A percentile compares a stretch with the other conserved stretches of the same genome.
phyloP scores from a whole-genome alignment of 2,113 vertebrate species.

The Rhipidura dahli region DNA sequence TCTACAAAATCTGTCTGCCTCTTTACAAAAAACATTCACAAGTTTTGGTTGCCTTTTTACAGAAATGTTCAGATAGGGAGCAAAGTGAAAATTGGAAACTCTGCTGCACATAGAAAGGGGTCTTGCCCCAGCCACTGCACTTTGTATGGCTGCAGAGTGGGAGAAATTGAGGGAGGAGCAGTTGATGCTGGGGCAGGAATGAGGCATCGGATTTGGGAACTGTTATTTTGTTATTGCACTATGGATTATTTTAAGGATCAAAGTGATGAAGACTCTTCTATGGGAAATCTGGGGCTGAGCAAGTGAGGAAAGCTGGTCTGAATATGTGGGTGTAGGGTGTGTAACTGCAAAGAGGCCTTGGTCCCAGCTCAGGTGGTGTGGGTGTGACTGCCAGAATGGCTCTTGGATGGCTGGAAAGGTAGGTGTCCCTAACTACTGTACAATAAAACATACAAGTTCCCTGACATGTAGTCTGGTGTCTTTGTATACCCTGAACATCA shows the following conservation, averaged over 20 bases:
- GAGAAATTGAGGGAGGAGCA: no score
- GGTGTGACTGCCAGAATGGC: background rate
- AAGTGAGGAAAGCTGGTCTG: no score
- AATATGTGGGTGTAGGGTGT: background rate
- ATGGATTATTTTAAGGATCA: background rate
- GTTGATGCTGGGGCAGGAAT: background rate
- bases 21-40: background rate
- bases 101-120: background rate
- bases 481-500: background rate
- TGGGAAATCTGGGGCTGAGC: background rate
- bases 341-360: background rate
- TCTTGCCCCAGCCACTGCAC: no score
- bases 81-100: background rate
- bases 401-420: background rate
- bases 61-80: background rate
- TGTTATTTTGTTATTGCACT: background rate
- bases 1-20: background rate
- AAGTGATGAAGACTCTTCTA: background rate
- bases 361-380: background rate
- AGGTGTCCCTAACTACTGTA: background rate
- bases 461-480: background rate
- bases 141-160: background rate
- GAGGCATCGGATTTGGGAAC: rapidly evolving
- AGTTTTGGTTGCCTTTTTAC: background rate
- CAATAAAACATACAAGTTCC: background rate